Base-by-base conservation (phyloP, 2,888 invertebrate genomes). In the Gari tellinella region DNA sequence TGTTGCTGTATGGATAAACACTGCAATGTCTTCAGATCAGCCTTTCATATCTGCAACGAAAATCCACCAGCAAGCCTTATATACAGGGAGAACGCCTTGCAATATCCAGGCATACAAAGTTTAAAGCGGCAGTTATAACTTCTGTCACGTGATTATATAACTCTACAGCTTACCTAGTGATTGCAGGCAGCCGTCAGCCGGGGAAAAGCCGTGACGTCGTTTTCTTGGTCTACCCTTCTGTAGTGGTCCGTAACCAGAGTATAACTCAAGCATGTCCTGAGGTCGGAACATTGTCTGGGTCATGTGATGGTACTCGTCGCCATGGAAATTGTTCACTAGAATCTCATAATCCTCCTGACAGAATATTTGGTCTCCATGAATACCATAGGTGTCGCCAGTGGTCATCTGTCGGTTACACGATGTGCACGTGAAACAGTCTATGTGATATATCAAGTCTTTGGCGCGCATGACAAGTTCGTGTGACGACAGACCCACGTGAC, bases 401-500 rank as follows among this genome's bases (percentile, higher is more conserved):
- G 95, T 95, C 75, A 98, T 94, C 58, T 95, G 94, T 43, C 95
- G 94, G 55, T 96, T 95, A 91, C 98, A 97, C 45, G 96, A 95
- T 65, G 95, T 94, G 92, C 97, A 97, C 40, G 96, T 95, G 94
- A 98, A 98, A 93, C 97, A 98, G 82, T 95, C 94, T 66, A 97
- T 94, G 92, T 98, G 97, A 93, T 96, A 98, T 70, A 97, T 96
- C 88, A 95, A 94, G 83, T 97, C 97, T 48, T 96, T 93, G 0
- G 97, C 97, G 72, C 97, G 93, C 97, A 97, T 97, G 88, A 97
- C 97, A 90, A 97, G 93, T 93, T 97, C 97, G 87, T 96, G 95
- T 45, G 96, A 95, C 10, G 96, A 95, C 89, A 98, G 96, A 7
- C 96, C 96, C 57, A 95, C 94, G 26, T 95, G 95, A 89, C 97